Evolutionary conservation across 2,113 vertebrate genomes (phyloP).

Genomic region (Gallinago paraguaiae): DNA sequence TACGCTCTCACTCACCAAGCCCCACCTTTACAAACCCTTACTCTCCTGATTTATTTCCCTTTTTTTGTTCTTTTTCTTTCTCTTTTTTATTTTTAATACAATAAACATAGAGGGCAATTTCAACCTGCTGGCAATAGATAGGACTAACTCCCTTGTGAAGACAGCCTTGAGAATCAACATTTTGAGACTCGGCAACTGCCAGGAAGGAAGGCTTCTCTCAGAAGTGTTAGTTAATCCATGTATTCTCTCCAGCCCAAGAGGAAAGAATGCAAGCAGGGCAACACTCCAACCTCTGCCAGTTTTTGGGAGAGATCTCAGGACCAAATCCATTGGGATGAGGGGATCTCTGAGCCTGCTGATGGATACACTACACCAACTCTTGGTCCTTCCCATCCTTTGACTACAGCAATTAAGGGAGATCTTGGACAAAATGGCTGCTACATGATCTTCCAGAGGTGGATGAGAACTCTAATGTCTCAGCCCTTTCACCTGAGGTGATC

Average conservation of each 20-base stretch:
- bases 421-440: not conserved
- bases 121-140: conserved; percentile 27
- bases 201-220: not conserved
- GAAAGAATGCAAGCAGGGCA: not conserved
- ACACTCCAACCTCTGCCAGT: not conserved
- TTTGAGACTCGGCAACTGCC: conserved; percentile 2
- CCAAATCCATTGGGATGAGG: not conserved
- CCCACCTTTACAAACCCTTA: not conserved
- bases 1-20: not conserved
- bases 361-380: not conserved
- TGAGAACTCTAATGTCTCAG: not conserved
- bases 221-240: not conserved
- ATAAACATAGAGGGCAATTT: conserved; percentile 8
- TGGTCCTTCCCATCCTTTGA: not conserved
- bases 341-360: not conserved
- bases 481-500: not conserved
- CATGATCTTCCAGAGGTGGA: not conserved
- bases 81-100: not conserved
- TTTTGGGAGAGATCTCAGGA: not conserved
- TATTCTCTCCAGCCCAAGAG: not conserved
- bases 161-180: conserved; percentile 12
- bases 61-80: not conserved
- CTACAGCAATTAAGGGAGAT: not conserved
- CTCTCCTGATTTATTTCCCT: not conserved
- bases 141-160: conserved; percentile 18